A percentile compares a stretch with the other conserved stretches of the same genome.
phyloP scores from a whole-genome alignment of 35 echinoderm and acorn worm species.

The Heliocidaris erythrogramma region DNA sequence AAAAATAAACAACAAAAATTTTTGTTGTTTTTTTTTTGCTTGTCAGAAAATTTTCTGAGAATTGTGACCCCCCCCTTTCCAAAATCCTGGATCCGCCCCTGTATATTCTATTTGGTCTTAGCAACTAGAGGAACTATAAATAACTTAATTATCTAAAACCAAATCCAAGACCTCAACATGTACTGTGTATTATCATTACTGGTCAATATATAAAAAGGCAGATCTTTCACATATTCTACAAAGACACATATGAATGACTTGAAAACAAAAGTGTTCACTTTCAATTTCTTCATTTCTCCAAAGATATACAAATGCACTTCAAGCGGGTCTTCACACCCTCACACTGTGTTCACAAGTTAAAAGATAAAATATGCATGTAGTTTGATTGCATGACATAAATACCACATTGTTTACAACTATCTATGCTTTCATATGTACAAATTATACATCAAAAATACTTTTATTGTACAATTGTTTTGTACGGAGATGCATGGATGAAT shows the following conservation, averaged over 20 bases:
- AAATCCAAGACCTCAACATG: no score
- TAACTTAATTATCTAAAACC: no score
- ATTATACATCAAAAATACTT: not conserved
- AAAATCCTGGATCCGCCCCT: no score
- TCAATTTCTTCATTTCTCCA: not conserved
- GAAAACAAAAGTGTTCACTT: not conserved
- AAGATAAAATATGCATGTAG: not conserved
- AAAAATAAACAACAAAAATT: no score
- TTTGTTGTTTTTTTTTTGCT: no score
- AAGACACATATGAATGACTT: not conserved
- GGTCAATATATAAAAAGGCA: not conserved
- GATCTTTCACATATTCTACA: not conserved
- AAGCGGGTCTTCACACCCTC: not conserved
- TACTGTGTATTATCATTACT: no score
- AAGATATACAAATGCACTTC: conserved; percentile 15
- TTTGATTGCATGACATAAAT: conserved; percentile 12
- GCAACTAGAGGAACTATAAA: no score
- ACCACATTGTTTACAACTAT: not conserved
- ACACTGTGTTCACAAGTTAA: not conserved
- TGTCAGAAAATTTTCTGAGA: no score
- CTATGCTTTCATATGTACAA: conserved; percentile 2
- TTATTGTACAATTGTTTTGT: not conserved
- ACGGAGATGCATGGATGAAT: not conserved
- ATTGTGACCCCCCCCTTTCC: no score
- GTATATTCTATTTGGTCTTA: no score